These are phyloP conservation scores for Tragelaphus eurycerus DNA, from an alignment of 2,797 vertebrate species.

Conservation along the genomic window DNA sequence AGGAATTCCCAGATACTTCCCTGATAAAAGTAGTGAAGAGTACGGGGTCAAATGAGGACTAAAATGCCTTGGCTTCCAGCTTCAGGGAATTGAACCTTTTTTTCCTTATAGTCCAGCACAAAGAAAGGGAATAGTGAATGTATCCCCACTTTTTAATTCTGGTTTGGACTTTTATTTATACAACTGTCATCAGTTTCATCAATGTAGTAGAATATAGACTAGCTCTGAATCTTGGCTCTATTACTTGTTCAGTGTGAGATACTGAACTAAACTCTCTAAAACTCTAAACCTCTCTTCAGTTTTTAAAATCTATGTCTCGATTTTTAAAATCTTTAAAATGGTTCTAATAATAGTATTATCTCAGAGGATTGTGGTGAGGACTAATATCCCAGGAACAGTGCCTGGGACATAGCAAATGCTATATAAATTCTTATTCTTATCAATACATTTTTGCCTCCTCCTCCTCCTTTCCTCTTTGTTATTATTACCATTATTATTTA, in stretches of 20 bases:
- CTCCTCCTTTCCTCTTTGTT: background rate
- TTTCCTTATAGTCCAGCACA: background rate
- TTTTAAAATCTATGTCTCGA: constrained; percentile 32
- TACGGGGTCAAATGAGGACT: background rate
- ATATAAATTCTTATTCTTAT: background rate
- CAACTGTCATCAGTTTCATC: background rate
- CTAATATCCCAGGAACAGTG: background rate
- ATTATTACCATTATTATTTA: background rate
- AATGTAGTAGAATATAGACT: background rate
- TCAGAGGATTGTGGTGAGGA: background rate
- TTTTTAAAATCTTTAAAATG: background rate
- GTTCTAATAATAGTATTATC: background rate
- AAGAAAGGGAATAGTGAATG: background rate
- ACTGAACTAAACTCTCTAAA: too few relatives aligned
- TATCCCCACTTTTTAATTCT: background rate
- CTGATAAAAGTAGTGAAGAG: background rate
- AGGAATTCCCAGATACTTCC: constrained; percentile 15
- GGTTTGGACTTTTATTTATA: background rate
- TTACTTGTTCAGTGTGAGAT: background rate
- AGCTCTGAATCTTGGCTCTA: background rate
- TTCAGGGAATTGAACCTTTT: background rate
- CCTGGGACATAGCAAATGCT: background rate
- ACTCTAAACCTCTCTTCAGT: background rate
- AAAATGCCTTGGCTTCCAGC: background rate
- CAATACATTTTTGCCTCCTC: background rate